Evolutionary conservation across 2,888 invertebrate species (phyloP).

Genomic region (Ophraella communa): DNA sequence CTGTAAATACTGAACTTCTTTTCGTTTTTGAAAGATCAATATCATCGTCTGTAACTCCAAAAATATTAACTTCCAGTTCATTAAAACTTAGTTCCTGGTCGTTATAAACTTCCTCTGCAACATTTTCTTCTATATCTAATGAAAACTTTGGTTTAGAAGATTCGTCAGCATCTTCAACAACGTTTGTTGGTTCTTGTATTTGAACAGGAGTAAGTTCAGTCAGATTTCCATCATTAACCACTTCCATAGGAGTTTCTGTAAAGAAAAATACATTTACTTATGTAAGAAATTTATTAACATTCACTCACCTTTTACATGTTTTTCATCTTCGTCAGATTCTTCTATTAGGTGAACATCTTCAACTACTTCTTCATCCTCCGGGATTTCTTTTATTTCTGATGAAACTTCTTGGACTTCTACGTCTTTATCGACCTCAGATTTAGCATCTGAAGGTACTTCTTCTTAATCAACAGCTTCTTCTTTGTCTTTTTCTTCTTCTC

Average conservation of each 20-base stretch:
- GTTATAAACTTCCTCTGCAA: neutral
- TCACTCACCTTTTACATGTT: neutral
- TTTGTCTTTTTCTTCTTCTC: neutral
- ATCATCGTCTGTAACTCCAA: conserved; percentile 14
- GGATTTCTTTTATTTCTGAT: neutral
- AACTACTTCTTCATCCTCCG: neutral
- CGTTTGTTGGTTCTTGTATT: neutral
- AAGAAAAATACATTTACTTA: neutral
- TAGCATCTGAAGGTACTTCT: neutral
- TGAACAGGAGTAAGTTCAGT: conserved; percentile 2
- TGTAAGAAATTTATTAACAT: too few relatives aligned
- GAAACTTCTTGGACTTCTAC: neutral
- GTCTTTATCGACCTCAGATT: neutral
- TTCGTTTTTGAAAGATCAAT: neutral
- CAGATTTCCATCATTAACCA: neutral
- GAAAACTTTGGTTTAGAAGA: neutral
- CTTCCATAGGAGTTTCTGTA: neutral
- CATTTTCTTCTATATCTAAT: conserved; percentile 11
- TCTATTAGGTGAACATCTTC: neutral
- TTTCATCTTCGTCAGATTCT: neutral
- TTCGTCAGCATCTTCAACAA: neutral
- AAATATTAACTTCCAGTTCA: conserved; percentile 31
- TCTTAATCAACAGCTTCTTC: neutral
- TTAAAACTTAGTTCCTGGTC: conserved; percentile 3
- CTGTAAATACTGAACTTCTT: neutral